phyloP scores from a whole-genome alignment of 2,113 vertebrate genomes.

The Ctenodactylus gundi region DNA sequence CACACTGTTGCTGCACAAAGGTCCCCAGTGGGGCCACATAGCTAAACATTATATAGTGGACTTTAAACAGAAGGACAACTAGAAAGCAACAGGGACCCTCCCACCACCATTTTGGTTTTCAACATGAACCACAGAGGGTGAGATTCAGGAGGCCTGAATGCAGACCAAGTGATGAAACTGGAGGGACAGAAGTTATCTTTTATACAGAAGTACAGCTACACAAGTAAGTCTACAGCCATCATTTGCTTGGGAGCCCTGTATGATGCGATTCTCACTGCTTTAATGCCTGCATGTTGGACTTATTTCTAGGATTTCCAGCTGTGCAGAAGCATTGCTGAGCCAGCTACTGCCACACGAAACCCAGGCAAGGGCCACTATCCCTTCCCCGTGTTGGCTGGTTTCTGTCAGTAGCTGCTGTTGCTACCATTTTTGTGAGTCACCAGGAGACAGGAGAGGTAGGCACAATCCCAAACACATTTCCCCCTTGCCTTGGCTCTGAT shows the following conservation, averaged over 20 bases:
- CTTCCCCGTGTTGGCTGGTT: neutral
- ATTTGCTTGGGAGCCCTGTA: neutral
- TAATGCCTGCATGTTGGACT: neutral
- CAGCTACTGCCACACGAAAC: neutral
- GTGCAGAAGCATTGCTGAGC: neutral
- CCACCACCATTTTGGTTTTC: neutral
- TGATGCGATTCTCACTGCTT: fast-evolving
- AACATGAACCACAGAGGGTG: fast-evolving
- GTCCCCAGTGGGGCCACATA: neutral
- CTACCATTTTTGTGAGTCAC: neutral
- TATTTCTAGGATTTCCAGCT: neutral
- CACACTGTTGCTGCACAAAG: fast-evolving
- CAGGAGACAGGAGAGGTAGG: neutral
- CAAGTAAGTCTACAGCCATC: neutral
- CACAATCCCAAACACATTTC: neutral
- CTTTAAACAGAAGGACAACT: neutral
- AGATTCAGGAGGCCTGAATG: neutral
- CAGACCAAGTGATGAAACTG: neutral
- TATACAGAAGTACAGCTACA: neutral
- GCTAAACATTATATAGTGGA: neutral
- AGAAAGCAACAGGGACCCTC: neutral
- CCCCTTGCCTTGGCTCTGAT: neutral
- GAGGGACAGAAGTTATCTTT: neutral
- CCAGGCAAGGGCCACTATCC: neutral
- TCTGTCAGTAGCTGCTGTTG: neutral